These are phyloP conservation scores for Meriones unguiculatus DNA, from an alignment of 2,113 vertebrate species.

Conservation along the genomic window DNA sequence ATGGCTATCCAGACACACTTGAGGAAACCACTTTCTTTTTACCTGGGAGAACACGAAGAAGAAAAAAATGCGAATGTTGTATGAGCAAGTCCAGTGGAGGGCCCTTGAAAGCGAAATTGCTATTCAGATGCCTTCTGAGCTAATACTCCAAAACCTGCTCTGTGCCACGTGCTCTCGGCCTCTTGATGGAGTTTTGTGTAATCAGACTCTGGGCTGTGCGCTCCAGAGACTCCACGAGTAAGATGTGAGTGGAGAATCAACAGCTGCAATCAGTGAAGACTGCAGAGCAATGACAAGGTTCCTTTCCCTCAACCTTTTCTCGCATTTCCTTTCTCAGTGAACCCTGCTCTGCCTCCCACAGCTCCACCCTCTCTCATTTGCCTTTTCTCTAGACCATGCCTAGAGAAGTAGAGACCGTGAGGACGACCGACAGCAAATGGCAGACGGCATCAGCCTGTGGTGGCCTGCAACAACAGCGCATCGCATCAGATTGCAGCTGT, in stretches of 20 bases:
- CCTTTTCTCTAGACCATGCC: not conserved
- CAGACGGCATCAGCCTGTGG: not conserved
- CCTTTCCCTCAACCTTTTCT: not conserved
- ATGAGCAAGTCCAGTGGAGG: not conserved
- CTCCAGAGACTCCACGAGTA: not conserved
- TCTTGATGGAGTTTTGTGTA: not conserved
- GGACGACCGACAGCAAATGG: no score
- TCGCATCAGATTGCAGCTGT: not conserved
- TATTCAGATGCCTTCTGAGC: not conserved
- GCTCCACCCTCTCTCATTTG: not conserved
- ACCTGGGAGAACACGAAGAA: conserved; percentile 50
- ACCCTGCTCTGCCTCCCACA: not conserved
- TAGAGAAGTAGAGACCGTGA: not conserved
- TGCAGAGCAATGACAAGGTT: not conserved
- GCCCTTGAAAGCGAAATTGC: conserved; percentile 48
- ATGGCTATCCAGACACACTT: conserved; percentile 32
- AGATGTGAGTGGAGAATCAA: not conserved
- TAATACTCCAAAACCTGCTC: not conserved
- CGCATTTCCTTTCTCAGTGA: not conserved
- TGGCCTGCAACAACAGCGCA: not conserved
- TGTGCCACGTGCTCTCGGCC: not conserved
- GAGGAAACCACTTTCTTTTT: conserved; percentile 66
- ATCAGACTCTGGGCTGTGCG: not conserved
- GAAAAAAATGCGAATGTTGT: conserved; percentile 38
- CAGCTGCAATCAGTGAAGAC: not conserved